Percentiles rank a stretch among this genome's conserved stretches.
These are phyloP conservation scores for Laticauda colubrina DNA, from an alignment of 2,113 vertebrate species.

Conservation along the genomic window DNA sequence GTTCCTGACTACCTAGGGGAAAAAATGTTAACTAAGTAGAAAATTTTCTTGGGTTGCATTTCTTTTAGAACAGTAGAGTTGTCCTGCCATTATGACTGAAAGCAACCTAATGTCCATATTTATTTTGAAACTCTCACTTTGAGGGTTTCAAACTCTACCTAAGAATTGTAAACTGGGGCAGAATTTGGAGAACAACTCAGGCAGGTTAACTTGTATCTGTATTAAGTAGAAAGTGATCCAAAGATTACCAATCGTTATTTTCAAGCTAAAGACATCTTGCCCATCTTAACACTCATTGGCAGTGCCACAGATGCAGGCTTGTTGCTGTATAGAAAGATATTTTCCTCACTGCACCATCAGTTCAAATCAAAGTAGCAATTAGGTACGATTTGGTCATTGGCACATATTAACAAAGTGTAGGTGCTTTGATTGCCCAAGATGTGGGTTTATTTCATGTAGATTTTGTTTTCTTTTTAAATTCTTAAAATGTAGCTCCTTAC, in stretches of 20 bases:
- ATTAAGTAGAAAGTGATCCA: not conserved
- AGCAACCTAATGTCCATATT: not conserved
- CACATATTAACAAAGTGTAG: no score
- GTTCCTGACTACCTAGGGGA: not conserved
- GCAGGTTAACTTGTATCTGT: not conserved
- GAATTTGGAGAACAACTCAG: not conserved
- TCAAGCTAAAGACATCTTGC: not conserved
- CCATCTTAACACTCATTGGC: no score
- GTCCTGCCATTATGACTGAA: not conserved
- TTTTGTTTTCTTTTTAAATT: not conserved
- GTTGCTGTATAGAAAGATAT: no score
- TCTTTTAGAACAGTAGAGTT: not conserved
- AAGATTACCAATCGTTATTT: not conserved
- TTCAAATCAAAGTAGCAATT: no score
- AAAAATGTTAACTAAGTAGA: not conserved
- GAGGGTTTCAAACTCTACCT: not conserved
- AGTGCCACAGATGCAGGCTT: no score
- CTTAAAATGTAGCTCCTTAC: not conserved
- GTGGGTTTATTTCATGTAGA: no score
- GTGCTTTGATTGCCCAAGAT: not conserved
- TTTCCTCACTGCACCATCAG: no score
- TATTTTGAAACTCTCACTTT: not conserved
- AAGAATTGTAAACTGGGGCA: not conserved
- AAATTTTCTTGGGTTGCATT: not conserved
- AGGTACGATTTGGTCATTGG: no score